Conservation (phyloP, 2,113 vertebrate genomes). For the Hemibates koningsi region DNA sequence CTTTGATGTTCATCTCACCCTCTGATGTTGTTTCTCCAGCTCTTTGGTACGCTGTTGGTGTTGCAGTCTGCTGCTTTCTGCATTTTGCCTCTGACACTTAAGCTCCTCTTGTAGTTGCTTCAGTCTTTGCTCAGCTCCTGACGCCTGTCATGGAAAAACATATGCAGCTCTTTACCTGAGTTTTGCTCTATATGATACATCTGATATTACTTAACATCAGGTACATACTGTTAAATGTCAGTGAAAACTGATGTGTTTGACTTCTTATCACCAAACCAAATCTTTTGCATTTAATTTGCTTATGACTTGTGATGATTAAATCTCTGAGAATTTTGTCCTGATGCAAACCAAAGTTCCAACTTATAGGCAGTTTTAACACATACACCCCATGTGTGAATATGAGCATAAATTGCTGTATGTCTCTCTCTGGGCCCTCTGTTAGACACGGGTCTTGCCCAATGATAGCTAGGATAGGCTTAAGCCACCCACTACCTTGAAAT, state of each 20-base stretch:
- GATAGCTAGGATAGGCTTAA: background rate
- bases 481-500: background rate
- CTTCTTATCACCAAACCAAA: background rate
- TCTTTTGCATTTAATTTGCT: background rate
- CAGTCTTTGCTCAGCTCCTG: constrained; percentile 59
- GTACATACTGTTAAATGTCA: background rate
- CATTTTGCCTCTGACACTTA: constrained; percentile 73
- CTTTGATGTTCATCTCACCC: constrained; percentile 32
- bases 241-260: background rate
- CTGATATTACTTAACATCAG: background rate
- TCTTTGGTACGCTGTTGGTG: constrained; percentile 70
- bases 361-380: background rate
- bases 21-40: constrained; percentile 73
- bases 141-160: constrained; percentile 42
- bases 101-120: constrained; percentile 77
- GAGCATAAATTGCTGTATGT: background rate
- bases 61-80: constrained; percentile 67
- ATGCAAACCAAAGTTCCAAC: background rate
- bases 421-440: background rate
- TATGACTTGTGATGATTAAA: background rate
- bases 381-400: background rate
- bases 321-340: background rate
- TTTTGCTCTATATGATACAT: background rate
- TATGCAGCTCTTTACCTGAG: background rate
- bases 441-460: fast-evolving